These are phyloP conservation scores for Plecturocebus donacophilus DNA, from an alignment of 2,113 vertebrate species.

Conservation along the genomic window DNA sequence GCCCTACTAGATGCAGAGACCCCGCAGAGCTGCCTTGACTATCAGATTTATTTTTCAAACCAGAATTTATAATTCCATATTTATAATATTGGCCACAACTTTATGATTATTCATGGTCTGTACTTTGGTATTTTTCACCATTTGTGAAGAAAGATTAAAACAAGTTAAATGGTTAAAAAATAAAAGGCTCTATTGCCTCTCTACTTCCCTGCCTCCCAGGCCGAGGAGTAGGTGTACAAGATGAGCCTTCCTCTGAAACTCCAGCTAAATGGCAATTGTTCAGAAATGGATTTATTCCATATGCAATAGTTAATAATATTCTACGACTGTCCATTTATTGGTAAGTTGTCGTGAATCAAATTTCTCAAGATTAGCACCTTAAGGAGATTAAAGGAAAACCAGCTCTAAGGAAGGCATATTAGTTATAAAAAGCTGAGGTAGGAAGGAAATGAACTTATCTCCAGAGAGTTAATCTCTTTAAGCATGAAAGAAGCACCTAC, in stretches of 20 bases:
- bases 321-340: not conserved
- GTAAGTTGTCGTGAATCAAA: slow-evolving; percentile 9
- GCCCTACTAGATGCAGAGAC: too few relatives aligned
- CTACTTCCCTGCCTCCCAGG: not conserved
- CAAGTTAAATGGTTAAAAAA: too few relatives aligned
- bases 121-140: too few relatives aligned
- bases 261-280: not conserved
- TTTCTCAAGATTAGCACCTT: not conserved
- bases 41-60: too few relatives aligned
- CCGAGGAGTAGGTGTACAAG: not conserved
- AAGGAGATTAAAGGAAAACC: slow-evolving; percentile 22
- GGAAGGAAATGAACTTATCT: slow-evolving; percentile 5
- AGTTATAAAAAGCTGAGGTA: slow-evolving; percentile 18
- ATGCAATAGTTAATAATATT: not conserved
- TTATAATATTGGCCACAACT: too few relatives aligned
- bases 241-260: not conserved
- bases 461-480: slow-evolving; percentile 21
- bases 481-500: not conserved
- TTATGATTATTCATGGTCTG: too few relatives aligned
- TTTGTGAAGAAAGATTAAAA: too few relatives aligned
- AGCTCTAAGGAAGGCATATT: slow-evolving; percentile 6
- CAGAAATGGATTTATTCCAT: not conserved
- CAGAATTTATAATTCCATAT: too few relatives aligned
- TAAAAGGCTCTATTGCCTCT: not conserved
- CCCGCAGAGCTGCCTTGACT: too few relatives aligned